Base-by-base conservation (phyloP, 53 echinoderm and acorn worm genomes). In the Mesocentrotus franciscanus region DNA sequence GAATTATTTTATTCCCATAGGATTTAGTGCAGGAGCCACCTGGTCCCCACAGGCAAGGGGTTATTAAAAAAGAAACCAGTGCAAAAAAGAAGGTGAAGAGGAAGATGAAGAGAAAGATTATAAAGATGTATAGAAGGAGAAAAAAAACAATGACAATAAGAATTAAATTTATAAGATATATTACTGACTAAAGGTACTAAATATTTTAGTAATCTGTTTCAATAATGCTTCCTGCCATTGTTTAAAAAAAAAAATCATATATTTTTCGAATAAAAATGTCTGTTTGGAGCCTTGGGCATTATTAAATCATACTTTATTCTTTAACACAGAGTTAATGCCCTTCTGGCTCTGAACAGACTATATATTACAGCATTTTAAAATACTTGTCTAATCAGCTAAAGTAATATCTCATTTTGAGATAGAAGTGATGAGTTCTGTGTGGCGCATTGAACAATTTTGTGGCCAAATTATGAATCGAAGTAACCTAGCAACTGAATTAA, bases 401-500 rank as follows among this genome's bases (percentile, higher is more conserved):
- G 49, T n/a, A 56, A 56, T 58, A 56, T 87, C 58, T 58, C 57
- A 87, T 12, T n/a, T 58, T 84, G 84, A 20, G 49, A 49, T 84
- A 42, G 42, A 2, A 84, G 22, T 27, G 56, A 11, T 58, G 42
- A 39, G 22, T 42, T 42, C 58, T 87, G 17, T 58, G n/a, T 58
- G 4, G 87, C 27, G 58, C 17, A 9, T 24, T 29, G 29, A 58
- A 58, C 1, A 7, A 11, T 12, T 26, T 87, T 57, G n/a, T 58
- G 58, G 87, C 58, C 29, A 87, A 87, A 27, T 87, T 87, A 87
- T n/a, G 56, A 87, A 58, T 27, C 27, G n/a, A 87, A 3, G 32
- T 87, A 12, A 57, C 87, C 58, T 58, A 58, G 87, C 56, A 87
- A 87, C 58, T 87, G 56, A 81, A 87, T 87, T 57, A 58, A 57